Evolutionary conservation across 2,797 vertebrate species (phyloP).

Genomic region (Geotrypetes seraphini): DNA sequence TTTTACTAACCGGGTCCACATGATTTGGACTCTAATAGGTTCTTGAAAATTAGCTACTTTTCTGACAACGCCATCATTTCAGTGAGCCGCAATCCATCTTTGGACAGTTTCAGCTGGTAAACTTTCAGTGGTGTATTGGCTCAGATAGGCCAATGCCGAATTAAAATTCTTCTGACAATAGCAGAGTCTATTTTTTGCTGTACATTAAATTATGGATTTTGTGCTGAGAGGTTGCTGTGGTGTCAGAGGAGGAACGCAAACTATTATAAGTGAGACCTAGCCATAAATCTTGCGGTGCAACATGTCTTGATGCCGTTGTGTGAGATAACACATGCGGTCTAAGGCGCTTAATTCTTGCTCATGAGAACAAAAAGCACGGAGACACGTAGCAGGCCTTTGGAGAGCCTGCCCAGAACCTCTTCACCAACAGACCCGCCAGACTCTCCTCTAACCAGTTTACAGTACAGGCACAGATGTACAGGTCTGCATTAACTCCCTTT

Average conservation of each 20-base stretch:
- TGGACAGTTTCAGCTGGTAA: conserved; percentile 17
- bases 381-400: conserved; percentile 66
- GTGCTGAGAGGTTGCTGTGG: conserved; percentile 38
- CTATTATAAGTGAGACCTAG: conserved; percentile 48
- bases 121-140: conserved; percentile 27
- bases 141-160: no score
- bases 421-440: no score
- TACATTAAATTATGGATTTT: conserved; percentile 37
- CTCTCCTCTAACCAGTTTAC: conserved; percentile 41
- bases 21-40: conserved; percentile 30
- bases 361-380: conserved; percentile 60
- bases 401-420: no score
- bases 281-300: conserved; percentile 70
- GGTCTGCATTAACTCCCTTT: conserved; percentile 18
- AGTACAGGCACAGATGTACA: conserved; percentile 20
- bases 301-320: conserved; percentile 63
- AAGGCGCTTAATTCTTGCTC: conserved; percentile 67
- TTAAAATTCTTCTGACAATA: no score
- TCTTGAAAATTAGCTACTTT: conserved; percentile 26
- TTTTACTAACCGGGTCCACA: conserved; percentile 9
- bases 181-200: no score
- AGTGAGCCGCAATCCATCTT: conserved; percentile 3
- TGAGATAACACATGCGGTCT: conserved; percentile 72
- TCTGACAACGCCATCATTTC: conserved; percentile 21
- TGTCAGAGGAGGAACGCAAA: conserved; percentile 37